Percentiles rank a stretch among this genome's conserved stretches.
phyloP scores from a whole-genome alignment of 2,797 vertebrate species.

The Natrix natrix region DNA sequence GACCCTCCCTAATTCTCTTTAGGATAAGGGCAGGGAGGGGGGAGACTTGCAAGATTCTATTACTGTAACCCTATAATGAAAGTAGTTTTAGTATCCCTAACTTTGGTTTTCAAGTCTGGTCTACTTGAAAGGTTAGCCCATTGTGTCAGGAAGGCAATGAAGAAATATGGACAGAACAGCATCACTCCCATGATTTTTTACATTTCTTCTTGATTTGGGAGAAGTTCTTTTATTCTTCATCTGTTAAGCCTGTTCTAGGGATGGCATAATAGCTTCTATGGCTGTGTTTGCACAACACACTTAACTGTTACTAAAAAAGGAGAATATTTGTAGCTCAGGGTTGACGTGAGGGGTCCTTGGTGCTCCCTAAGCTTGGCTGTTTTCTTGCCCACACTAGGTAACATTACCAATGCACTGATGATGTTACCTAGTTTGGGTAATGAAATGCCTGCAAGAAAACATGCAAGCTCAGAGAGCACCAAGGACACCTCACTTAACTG shows the following conservation, averaged over 20 bases:
- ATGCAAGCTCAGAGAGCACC: too few species aligned
- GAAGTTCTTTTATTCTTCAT: not conserved
- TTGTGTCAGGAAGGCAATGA: not conserved
- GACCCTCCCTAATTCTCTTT: not conserved
- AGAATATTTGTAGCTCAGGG: too few species aligned
- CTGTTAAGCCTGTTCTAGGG: not conserved
- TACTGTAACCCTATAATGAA: not conserved
- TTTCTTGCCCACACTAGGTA: too few species aligned
- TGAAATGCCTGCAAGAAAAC: too few species aligned
- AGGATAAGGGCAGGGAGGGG: not conserved
- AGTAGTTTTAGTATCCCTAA: not conserved
- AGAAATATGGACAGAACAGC: not conserved
- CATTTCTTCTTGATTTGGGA: not conserved
- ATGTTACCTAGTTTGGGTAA: too few species aligned
- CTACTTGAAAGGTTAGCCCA: not conserved
- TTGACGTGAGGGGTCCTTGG: too few species aligned
- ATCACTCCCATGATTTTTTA: not conserved
- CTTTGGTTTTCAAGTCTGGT: not conserved
- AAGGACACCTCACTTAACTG: not conserved
- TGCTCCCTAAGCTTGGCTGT: too few species aligned
- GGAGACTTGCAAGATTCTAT: not conserved
- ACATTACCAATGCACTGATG: too few species aligned
- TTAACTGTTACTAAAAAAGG: not conserved
- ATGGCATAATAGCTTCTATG: not conserved
- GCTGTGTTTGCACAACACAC: not conserved